Percentiles rank a stretch among this genome's conserved stretches.
phyloP scores from a whole-genome alignment of 2,113 vertebrate species.

The Ciconia boyciana region DNA sequence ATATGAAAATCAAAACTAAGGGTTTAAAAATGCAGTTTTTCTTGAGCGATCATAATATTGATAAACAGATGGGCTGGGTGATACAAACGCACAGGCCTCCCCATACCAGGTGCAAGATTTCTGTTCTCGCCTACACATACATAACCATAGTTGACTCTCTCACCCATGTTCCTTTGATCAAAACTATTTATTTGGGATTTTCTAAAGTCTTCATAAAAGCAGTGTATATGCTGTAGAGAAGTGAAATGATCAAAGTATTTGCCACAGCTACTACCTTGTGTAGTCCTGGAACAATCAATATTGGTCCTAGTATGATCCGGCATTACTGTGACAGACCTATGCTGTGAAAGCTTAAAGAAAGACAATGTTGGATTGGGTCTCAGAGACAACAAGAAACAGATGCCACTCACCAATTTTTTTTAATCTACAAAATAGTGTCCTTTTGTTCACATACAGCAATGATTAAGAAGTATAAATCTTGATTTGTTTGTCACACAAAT shows the following conservation, averaged over 20 bases:
- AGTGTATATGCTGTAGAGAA: not conserved
- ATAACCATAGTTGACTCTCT: not conserved
- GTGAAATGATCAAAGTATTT: not conserved
- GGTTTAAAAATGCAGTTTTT: not conserved
- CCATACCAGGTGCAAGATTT: not conserved
- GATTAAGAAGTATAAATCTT: not conserved
- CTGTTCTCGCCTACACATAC: not conserved
- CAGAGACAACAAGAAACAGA: not conserved
- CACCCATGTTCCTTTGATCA: not conserved
- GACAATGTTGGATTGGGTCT: not conserved
- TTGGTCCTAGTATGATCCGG: not conserved
- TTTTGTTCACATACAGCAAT: not conserved
- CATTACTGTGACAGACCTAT: not conserved
- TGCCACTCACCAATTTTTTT: not conserved
- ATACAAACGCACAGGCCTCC: not conserved
- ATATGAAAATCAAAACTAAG: not conserved
- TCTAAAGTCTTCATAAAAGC: not conserved
- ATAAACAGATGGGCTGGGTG: constrained; percentile 15
- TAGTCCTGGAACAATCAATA: not conserved
- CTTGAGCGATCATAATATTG: not conserved
- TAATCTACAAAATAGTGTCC: not conserved
- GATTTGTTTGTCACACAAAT: not conserved
- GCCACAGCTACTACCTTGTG: not conserved
- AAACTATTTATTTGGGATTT: not conserved
- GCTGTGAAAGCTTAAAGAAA: not conserved